Conservation (phyloP, 2,113 vertebrate genomes). For the Thinocorus orbignyianus region DNA sequence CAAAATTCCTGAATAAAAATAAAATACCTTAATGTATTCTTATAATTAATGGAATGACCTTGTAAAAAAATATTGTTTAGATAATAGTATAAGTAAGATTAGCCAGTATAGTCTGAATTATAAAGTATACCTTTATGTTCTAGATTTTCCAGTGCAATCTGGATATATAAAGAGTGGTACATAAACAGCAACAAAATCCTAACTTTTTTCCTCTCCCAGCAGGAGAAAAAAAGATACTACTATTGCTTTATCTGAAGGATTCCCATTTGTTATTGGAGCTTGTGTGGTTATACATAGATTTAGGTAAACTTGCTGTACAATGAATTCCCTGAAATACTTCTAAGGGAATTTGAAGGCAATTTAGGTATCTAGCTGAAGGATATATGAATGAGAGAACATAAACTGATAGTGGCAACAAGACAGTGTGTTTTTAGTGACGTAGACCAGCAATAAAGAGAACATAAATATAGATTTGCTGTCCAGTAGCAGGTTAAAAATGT, state of each 20-base stretch:
- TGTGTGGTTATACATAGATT: background rate
- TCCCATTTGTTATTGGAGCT: background rate
- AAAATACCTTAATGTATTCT: background rate
- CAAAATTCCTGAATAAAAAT: background rate
- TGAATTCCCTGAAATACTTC: background rate
- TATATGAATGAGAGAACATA: background rate
- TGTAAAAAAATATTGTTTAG: background rate
- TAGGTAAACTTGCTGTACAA: background rate
- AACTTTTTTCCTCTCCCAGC: background rate
- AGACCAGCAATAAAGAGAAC: background rate
- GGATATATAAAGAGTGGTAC: background rate
- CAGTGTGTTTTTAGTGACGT: background rate
- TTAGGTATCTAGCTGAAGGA: background rate
- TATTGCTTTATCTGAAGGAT: background rate
- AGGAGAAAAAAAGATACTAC: background rate
- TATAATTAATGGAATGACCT: background rate
- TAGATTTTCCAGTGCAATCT: background rate
- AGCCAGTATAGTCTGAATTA: background rate
- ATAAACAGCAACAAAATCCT: background rate
- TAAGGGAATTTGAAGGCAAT: background rate
- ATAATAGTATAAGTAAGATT: background rate
- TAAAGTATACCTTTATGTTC: background rate
- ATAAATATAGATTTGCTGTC: background rate
- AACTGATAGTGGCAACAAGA: background rate
- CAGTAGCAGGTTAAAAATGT: background rate